phyloP scores from a whole-genome alignment of 64 coral and sea anemone species.

The Montipora cactus region DNA sequence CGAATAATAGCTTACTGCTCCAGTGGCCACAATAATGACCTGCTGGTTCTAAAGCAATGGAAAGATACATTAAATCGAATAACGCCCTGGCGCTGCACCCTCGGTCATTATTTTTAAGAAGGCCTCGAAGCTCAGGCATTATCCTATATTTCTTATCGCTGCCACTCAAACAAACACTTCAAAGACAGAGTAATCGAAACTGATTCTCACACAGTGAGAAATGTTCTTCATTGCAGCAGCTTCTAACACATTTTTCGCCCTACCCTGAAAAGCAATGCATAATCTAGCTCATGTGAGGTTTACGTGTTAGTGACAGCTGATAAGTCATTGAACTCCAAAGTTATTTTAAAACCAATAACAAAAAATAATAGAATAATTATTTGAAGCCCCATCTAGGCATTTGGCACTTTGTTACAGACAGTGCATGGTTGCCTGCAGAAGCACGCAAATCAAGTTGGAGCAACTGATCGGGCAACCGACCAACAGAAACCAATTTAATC shows the following conservation, averaged over 20 bases:
- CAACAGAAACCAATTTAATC: constrained; percentile 1
- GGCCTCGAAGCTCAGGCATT: background rate
- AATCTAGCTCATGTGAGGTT: background rate
- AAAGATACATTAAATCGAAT: no score
- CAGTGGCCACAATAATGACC: no score
- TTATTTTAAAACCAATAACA: background rate
- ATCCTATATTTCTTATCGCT: background rate
- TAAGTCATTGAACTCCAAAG: background rate
- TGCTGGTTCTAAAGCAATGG: no score
- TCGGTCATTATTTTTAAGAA: no score
- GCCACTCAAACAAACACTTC: background rate
- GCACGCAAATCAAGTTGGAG: background rate
- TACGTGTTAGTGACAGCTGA: background rate
- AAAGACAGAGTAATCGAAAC: background rate
- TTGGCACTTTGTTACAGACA: background rate
- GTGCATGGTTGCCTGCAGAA: background rate
- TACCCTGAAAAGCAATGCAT: background rate
- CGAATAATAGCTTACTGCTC: no score
- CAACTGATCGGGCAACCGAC: background rate
- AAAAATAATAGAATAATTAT: background rate
- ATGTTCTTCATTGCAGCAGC: background rate
- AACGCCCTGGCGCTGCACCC: no score
- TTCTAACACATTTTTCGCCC: no score
- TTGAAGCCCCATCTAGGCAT: background rate
- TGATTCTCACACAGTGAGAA: constrained; percentile 1